A percentile compares a stretch with the other conserved stretches of the same genome.
Evolutionary conservation across 2,888 invertebrate species (phyloP).

Genomic region (Drosophila fungiperda): DNA sequence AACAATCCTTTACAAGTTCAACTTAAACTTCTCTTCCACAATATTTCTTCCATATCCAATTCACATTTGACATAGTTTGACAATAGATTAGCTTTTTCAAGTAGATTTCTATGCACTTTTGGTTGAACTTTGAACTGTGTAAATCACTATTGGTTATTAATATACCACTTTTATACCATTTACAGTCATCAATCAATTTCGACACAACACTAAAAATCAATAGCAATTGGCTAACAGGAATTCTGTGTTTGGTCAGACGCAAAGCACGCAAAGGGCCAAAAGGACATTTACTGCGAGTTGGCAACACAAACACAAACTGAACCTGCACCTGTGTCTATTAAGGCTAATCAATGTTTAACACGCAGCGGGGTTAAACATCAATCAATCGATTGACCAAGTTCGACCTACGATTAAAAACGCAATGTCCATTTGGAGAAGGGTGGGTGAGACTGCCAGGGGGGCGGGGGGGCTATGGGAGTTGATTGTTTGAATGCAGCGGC

Average conservation of each 20-base stretch:
- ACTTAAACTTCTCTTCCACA: background rate
- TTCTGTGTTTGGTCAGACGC: background rate
- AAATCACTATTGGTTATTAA: background rate
- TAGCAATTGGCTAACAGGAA: slow-evolving; percentile 24
- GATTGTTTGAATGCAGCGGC: slow-evolving; percentile 30
- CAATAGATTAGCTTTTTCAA: background rate
- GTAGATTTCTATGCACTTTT: background rate
- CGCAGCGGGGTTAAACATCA: slow-evolving; percentile 53
- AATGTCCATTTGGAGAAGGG: slow-evolving; percentile 8
- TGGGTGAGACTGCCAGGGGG: background rate
- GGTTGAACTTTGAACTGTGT: slow-evolving; percentile 33
- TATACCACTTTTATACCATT: slow-evolving; percentile 47
- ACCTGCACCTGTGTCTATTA: slow-evolving; percentile 54
- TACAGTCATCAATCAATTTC: slow-evolving; percentile 66
- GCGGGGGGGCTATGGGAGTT: background rate
- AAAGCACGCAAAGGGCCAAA: slow-evolving; percentile 15
- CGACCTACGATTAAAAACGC: slow-evolving; percentile 17
- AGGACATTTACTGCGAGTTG: background rate
- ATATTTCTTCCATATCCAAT: background rate
- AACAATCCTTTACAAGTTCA: background rate
- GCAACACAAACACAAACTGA: slow-evolving; percentile 29
- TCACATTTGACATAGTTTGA: slow-evolving; percentile 10
- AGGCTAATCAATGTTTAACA: slow-evolving; percentile 72
- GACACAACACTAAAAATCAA: slow-evolving; percentile 41
- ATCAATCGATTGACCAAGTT: slow-evolving; percentile 54